A percentile compares a stretch with the other conserved stretches of the same genome.
These are phyloP conservation scores for Fulica atra DNA, from an alignment of 2,113 vertebrate species.

Conservation along the genomic window DNA sequence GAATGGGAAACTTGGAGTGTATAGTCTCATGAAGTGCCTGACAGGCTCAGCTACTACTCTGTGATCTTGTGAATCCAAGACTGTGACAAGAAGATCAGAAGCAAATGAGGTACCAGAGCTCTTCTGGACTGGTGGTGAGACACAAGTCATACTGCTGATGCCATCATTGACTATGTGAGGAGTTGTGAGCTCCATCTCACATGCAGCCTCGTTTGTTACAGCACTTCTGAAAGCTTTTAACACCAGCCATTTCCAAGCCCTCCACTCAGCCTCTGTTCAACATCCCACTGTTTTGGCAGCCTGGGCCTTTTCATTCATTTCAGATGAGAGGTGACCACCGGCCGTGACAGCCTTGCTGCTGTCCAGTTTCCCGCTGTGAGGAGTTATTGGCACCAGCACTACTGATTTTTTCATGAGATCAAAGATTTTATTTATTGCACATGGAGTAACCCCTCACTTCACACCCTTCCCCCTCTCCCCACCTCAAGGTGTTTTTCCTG, in stretches of 20 bases:
- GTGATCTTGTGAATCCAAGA: not conserved
- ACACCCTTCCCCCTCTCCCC: accelerated
- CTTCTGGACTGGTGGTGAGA: not conserved
- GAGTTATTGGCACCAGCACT: not conserved
- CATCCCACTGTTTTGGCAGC: not conserved
- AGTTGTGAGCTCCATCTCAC: not conserved
- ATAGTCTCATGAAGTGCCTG: not conserved
- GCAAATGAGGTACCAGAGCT: not conserved
- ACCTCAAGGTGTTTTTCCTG: not conserved
- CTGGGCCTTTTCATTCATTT: not conserved
- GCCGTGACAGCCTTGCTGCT: not conserved
- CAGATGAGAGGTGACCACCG: not conserved
- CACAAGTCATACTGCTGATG: accelerated
- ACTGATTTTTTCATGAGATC: not conserved
- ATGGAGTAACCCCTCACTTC: not conserved
- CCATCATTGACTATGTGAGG: not conserved
- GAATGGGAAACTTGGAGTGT: not conserved
- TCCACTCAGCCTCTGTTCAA: not conserved
- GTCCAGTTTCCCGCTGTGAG: not conserved
- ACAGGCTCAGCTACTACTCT: not conserved
- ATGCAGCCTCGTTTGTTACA: not conserved
- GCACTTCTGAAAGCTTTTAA: not conserved
- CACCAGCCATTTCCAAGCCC: not conserved
- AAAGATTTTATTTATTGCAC: slow-evolving; percentile 34
- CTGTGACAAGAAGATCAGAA: not conserved